Base-by-base conservation (phyloP, 2,888 invertebrate genomes). In the Drosophila falleni region DNA sequence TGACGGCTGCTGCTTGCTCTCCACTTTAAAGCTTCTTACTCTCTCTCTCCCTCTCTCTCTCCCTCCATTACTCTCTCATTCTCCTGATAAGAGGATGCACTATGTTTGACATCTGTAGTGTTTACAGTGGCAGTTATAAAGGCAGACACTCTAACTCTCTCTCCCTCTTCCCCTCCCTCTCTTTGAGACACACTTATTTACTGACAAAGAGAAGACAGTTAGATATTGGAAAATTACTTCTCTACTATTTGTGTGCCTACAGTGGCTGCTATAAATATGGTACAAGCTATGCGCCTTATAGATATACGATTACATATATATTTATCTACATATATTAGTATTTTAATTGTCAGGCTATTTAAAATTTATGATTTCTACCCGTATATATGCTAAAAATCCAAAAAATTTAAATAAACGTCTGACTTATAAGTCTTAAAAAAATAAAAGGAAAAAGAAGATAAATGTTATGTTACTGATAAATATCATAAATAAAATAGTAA, bases 41-140 rank as follows among this genome's bases (percentile, higher is more conserved):
- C n/a, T 4, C n/a, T 15, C 6, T 4, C 19, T n/a, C 6, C 6
- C 1, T 35, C 9, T 11, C n/a, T 4, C n/a, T 15, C 6, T 4
- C 19, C n/a, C 1, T 29, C 8, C 29, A 29, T 8, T 8, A 8
- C 29, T 29, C 29, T 0, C 13, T 8, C 1, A 11, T 13, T 33
- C 13, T 15, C 59, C 11, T 15, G 35, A 41, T 46, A 6, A 5
- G 13, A 10, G 53, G 60, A 37, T 61, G 62, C 64, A 71, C 62
- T 59, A 55, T 56, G 50, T 67, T 65, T 69, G 76, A 77, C 81
- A 78, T 74, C 66, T 78, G 54, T 66, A 82, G 69, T 86, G 77
- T 69, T 86, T 76, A 62, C 42, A 53, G 29, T 15, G 5, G 10
- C 33, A 49, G 19, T 26, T 5, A 51, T 54, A 62, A 19, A 37